Evolutionary conservation across 2,888 invertebrate species (phyloP), one percentile per base, ranked within the genome.

Genomic region (Melieria crassipennis): DNA sequence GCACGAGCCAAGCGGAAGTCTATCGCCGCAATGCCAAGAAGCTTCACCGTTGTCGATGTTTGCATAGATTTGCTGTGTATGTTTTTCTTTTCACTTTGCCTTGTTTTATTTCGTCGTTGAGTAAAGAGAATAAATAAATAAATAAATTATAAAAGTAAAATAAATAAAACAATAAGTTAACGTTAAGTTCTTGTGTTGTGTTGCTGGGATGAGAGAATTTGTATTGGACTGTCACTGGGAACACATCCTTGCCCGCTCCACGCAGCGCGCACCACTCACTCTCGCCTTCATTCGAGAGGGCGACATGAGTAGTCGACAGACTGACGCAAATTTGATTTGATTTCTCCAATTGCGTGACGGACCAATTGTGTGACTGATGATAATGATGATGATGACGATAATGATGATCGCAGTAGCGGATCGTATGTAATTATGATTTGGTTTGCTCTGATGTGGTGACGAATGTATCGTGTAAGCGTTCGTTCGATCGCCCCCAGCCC

Each of bases 131-230:
- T 64, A 70, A 72, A 73, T 72, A 75, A 75, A 74, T 74, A 73
- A 74, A 75, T 73, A 63, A 69, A 69, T 69, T 62, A 69, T 16
- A 69, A 69, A 55, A 48, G 69, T 47, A 55, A 57, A 69, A 81
- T 81, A 78, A 80, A 77, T 78, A 77, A 78, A 67, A 69, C 55
- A 66, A 66, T 66, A 61, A 68, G 61, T 61, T 50, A 66, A 56
- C 13, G 61, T 65, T 45, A 62, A 56, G 50, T 60, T 68, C 60
- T 42, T 64, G 50, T 47, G 55, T 11, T 62, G 43, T 57, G 48
- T 42, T 63, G 63, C 61, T 61, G 58, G 48, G 42, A 64, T 64
- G 68, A 48, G 48, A 57, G 61, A 52, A 42, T 42, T 9, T 56
- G 16, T 10, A 56, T 56, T 52, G 52, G 52, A 52, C 10, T 52